Conservation (phyloP, 2,113 vertebrate genomes). For the Lepus europaeus region DNA sequence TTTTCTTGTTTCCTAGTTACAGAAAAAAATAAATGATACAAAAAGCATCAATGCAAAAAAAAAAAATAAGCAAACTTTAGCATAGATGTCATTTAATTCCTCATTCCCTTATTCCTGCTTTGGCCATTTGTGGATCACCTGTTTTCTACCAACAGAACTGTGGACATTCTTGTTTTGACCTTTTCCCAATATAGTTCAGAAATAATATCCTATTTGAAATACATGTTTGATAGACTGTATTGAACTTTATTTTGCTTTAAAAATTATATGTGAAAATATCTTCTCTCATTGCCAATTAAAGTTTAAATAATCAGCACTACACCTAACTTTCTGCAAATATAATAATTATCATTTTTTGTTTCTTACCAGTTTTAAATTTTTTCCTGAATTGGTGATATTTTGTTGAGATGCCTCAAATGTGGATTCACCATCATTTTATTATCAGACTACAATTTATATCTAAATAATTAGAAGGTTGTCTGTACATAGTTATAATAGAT, state of each 20-base stretch:
- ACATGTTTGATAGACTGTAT: slow-evolving; percentile 3
- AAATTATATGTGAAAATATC: slow-evolving; percentile 51
- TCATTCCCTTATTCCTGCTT: not conserved
- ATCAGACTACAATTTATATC: not conserved
- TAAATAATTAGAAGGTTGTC: not conserved
- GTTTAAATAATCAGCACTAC: slow-evolving; percentile 67
- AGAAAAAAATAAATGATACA: not conserved
- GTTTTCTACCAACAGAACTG: not conserved
- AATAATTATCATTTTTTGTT: slow-evolving; percentile 30
- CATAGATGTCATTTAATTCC: not conserved
- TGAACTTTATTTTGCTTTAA: slow-evolving; percentile 56
- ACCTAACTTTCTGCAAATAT: slow-evolving; percentile 10
- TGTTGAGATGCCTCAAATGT: slow-evolving; percentile 23
- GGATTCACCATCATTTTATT: not conserved
- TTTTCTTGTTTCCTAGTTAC: not conserved
- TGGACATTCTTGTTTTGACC: not conserved
- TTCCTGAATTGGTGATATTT: slow-evolving; percentile 55
- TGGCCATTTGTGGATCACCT: not conserved
- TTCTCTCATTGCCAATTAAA: slow-evolving; percentile 16
- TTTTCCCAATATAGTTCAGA: not conserved
- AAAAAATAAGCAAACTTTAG: too few species aligned
- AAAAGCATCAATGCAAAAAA: too few species aligned
- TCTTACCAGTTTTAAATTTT: slow-evolving; percentile 53
- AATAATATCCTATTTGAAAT: not conserved
- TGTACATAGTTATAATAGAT: not conserved